phyloP scores from a whole-genome alignment of 2,797 vertebrate genomes.

The Lepus townsendii region DNA sequence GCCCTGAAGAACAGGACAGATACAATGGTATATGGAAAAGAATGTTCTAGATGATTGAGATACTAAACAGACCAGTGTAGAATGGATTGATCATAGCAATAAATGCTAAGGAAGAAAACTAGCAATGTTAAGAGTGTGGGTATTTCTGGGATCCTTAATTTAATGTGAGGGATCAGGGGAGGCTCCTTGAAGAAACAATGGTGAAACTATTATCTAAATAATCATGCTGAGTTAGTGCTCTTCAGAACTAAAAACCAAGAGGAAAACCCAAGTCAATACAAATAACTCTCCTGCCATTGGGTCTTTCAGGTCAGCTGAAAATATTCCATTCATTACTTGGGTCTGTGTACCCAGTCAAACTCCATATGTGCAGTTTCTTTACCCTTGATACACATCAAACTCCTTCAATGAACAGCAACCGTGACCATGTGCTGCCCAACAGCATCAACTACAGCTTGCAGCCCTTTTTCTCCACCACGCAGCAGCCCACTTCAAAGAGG shows the following conservation, averaged over 20 bases:
- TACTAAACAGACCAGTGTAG: background rate
- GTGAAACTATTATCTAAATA: fast-evolving
- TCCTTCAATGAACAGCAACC: background rate
- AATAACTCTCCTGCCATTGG: no score
- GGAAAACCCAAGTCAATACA: background rate
- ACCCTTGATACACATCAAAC: fast-evolving
- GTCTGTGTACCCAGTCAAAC: background rate
- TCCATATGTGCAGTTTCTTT: background rate
- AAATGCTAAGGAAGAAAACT: background rate
- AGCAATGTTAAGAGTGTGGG: background rate
- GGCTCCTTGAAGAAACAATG: background rate
- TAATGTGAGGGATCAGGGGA: background rate
- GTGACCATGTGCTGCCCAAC: fast-evolving
- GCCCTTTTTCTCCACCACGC: background rate
- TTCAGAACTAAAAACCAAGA: background rate
- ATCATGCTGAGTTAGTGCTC: background rate
- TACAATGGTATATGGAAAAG: background rate
- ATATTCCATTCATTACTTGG: background rate
- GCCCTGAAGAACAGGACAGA: background rate
- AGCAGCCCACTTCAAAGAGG: background rate
- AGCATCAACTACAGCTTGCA: no score
- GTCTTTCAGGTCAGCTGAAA: background rate
- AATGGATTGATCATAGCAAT: background rate
- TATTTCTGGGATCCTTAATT: background rate
- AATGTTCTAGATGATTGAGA: background rate